Evolutionary conservation across 2,113 vertebrate species (phyloP).

Genomic region (Oryzias javanicus): DNA sequence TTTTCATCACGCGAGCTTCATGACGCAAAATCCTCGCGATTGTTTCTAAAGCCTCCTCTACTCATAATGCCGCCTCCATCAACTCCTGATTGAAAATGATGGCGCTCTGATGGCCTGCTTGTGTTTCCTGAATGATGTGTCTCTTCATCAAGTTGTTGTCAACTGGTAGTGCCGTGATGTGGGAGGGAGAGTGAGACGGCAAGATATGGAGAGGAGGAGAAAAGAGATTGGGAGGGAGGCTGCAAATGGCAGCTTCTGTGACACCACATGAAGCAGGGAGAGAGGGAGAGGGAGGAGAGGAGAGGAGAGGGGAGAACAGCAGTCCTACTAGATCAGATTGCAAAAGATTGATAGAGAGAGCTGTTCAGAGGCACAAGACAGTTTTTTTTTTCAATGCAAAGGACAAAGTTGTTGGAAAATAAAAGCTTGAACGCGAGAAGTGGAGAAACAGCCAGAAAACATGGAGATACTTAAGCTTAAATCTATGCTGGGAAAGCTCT

Average conservation of each 20-base stretch:
- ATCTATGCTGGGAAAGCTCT: slow-evolving; percentile 50
- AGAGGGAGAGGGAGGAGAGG: slow-evolving; percentile 48
- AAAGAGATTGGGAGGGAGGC: slow-evolving; percentile 39
- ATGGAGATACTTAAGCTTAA: slow-evolving; percentile 59
- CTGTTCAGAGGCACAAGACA: slow-evolving; percentile 39
- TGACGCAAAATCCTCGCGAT: no score
- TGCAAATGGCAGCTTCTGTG: slow-evolving; percentile 77
- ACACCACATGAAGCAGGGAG: slow-evolving; percentile 64
- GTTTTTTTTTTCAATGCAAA: slow-evolving; percentile 41
- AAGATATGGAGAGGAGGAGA: slow-evolving; percentile 8
- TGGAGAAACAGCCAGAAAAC: slow-evolving; percentile 41
- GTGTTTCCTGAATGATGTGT: slow-evolving; percentile 64
- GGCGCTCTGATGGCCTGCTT: slow-evolving; percentile 29
- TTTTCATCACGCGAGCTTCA: no score
- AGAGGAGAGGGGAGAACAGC: slow-evolving; percentile 53
- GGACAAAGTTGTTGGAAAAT: slow-evolving; percentile 37
- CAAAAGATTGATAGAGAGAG: slow-evolving; percentile 70
- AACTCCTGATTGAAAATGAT: slow-evolving; percentile 44
- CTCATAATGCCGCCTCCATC: slow-evolving; percentile 18
- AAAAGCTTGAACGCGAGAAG: slow-evolving; percentile 20
- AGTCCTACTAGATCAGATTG: slow-evolving; percentile 74
- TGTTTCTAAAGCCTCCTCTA: slow-evolving; percentile 1
- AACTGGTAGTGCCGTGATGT: slow-evolving; percentile 67
- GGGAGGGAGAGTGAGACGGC: slow-evolving; percentile 39
- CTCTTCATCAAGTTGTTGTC: slow-evolving; percentile 71